Base-by-base conservation (phyloP, 2,797 vertebrate genomes). In the Danionella dracula region DNA sequence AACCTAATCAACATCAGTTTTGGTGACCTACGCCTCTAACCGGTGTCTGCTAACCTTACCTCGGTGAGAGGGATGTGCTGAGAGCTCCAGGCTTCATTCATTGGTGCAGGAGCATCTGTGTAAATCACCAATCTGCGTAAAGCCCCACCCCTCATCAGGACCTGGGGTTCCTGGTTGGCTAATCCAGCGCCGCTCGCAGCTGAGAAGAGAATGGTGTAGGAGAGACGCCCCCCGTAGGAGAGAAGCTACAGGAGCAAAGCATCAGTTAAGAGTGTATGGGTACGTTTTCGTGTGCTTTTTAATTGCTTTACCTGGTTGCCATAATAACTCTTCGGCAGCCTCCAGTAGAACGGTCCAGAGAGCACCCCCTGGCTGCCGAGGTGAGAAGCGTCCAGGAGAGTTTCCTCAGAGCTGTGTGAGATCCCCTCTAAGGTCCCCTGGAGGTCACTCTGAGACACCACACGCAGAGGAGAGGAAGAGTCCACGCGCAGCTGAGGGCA, bases 101-200 rank as follows among this genome's bases (percentile, higher is more conserved):
- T 76, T 1, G 93, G 95, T 1, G 90, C 78, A 0, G 81, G 78
- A 1, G 85, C 61, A 1, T 95, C 90, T 0, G 72, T 85, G 56
- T 93, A 94, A 64, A 98, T 93, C 56, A 93, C 84, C 10, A 90
- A 56, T 72, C 93, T 97, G 50, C 81, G 90, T 32, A 83, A 44
- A 16, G 63, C 75, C 23, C 96, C 94, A 1, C 96, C 96, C 71
- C 86, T 93, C 71, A 99, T 91, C 71, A 97, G 80, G 53, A 99
- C 85, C 70, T 98, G 93, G 41, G 95, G 95, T 79, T 98, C 94
- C 63, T 92, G 87, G 80, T 96, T 93, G 74, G 89, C 87, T 45
- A 88, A 77, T 23, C 93, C 96, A 0, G 70, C 54, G 19, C 87
- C 90, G 0, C 88, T 72, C 56, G 87, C 79, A 31, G 94, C 91